Evolutionary conservation across 2,113 vertebrate genomes (phyloP), one percentile per base, ranked within the genome.

Genomic region (Poeciliopsis prolifica): DNA sequence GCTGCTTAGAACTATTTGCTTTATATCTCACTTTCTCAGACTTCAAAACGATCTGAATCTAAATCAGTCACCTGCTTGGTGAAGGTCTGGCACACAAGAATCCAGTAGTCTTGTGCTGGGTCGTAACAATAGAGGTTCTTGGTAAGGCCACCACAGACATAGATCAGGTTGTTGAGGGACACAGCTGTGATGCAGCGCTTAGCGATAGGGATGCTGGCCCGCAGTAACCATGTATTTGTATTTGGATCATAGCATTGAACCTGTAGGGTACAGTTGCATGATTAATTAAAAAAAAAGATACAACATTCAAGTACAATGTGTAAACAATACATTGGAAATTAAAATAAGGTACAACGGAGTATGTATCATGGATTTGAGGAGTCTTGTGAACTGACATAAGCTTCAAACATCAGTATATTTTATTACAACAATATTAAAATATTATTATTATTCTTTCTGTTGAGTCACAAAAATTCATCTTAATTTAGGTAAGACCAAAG

Each of bases 221-320:
- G 96, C 60, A 99, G 95, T 79, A 97, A 81, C 98, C 98, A 99
- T 51, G 95, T 79, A 77, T 98, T 94, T 12, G 91, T 91, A 80
- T 98, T 97, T 7, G 98, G 98, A 89, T 99, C 97, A 0, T 97
- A 99, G 29, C 97, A 99, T 75, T 99, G 98, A 86, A 99, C 98
- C 98, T 99, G 94, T 61, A 79, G 89, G 35, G 11, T 14, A 90
- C 0, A 65, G 72, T 70, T 35, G 42, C 22, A 65, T 33, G 29
- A 72, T 22, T 7, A 31, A n/a, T 74, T 2, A 35, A 8, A 3
- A 44, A 75, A 65, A 13, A 68, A 33, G 77, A 31, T 30, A 29
- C 26, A 19, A 31, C 42, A 26, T 8, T 28, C 61, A 60, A 6
- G 14, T 15, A 17, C 17, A 30, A 30, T 8, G 30, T 15, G 10